Evolutionary conservation across 2,888 invertebrate species (phyloP), one percentile per base, ranked within the genome.

Genomic region (Resseliella maxima): DNA sequence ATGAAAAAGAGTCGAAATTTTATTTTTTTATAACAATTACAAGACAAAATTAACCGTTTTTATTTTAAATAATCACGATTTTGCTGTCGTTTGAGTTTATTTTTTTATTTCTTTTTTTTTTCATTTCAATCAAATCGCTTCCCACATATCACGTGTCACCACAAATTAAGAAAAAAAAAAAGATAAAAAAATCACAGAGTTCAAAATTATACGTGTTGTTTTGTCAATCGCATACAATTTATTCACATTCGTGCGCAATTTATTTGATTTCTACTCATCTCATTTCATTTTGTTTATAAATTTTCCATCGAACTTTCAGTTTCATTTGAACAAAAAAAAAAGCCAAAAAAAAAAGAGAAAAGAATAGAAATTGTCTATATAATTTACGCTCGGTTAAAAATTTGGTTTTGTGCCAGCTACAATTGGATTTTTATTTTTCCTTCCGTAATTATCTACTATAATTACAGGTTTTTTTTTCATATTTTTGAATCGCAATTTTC

Each of bases 151-250:
- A 24, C 24, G 72, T 72, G 27, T 31, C 31, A 31, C 31, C 31
- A 31, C 72, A 72, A 72, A 31, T 72, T 31, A 31, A 72, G 31
- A 35, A 72, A 72, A 72, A 72, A 15, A 72, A 72, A 72, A 6
- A 72, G 31, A 72, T 72, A 72, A 72, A 72, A n/a, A 72, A 72
- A 72, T 72, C 72, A 72, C 72, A 72, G 72, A 27, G 31, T 72
- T 72, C 15, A 72, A 72, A 72, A 72, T 31, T 72, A 31, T 31
- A 72, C 72, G 72, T 31, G 31, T 72, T 2, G 5, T 0, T 27
- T 31, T 72, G 72, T 72, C 72, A 72, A 15, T 72, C 31, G 72
- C 72, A 72, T 72, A 31, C 31, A 72, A 72, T 8, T 2, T n/a
- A 31, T 72, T 72, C 72, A 72, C 1, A 72, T 72, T 31, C 31